phyloP scores from a whole-genome alignment of 2,113 vertebrate species.

The Pachyramphus minor region DNA sequence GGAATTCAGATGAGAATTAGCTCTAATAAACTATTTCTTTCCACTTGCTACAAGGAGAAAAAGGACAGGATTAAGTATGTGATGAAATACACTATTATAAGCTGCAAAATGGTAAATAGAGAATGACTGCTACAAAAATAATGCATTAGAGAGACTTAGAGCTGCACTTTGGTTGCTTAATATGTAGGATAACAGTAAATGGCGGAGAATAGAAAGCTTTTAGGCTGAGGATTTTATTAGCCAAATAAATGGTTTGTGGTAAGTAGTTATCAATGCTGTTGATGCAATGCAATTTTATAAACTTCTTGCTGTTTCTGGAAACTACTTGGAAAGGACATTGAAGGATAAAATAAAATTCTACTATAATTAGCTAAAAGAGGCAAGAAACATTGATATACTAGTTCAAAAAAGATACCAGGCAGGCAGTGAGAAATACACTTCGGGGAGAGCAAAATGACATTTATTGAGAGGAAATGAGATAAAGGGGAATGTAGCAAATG shows the following conservation, averaged over 20 bases:
- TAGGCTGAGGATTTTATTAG: neutral
- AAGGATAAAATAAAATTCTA: neutral
- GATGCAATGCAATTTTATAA: neutral
- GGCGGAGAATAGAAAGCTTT: neutral
- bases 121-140: neutral
- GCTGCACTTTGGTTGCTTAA: neutral
- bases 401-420: neutral
- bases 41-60: neutral
- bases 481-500: neutral
- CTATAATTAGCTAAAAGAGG: neutral
- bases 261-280: neutral
- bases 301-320: neutral
- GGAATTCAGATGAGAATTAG: neutral
- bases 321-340: neutral
- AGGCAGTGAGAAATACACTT: neutral
- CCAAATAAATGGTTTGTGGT: neutral
- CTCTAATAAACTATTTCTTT: neutral
- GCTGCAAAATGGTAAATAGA: neutral
- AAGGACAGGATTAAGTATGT: neutral
- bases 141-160: neutral
- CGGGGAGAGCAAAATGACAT: neutral
- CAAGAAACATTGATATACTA: neutral
- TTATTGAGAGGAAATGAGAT: neutral
- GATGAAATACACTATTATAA: neutral
- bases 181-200: neutral